phyloP scores from a whole-genome alignment of 2,797 vertebrate species.

The Synaphobranchus kaupii region DNA sequence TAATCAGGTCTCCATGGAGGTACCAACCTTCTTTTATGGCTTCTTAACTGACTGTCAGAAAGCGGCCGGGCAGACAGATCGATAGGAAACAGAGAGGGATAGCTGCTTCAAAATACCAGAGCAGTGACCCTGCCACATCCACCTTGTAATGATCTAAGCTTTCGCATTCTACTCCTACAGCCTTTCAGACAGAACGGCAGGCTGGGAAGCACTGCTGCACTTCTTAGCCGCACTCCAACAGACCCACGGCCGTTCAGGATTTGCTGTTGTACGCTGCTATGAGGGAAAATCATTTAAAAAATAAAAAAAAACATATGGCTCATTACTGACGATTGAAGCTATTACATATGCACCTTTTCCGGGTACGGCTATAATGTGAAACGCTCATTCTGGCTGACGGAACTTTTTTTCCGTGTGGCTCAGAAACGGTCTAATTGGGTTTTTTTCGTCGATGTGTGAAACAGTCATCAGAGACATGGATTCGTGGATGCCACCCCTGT shows the following conservation, averaged over 20 bases:
- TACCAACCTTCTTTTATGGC: slow-evolving; percentile 35
- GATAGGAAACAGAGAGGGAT: slow-evolving; percentile 23
- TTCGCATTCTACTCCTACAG: neutral
- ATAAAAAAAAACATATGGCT: neutral
- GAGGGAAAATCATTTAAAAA: neutral
- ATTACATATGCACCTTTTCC: neutral
- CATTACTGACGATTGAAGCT: neutral
- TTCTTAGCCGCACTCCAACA: neutral
- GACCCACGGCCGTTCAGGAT: too few relatives aligned
- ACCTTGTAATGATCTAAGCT: slow-evolving; percentile 23
- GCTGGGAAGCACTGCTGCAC: neutral
- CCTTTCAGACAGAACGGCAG: neutral
- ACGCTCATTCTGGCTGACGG: neutral
- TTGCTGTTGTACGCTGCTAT: neutral
- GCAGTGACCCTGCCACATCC: slow-evolving; percentile 28
- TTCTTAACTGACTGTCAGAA: slow-evolving; percentile 34
- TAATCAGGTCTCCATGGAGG: slow-evolving; percentile 26
- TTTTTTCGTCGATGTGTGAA: too few relatives aligned
- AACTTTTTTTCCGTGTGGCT: neutral
- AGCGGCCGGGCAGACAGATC: slow-evolving; percentile 28
- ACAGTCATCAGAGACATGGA: too few relatives aligned
- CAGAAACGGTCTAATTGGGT: too few relatives aligned
- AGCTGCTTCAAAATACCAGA: slow-evolving; percentile 23
- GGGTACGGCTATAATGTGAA: neutral
- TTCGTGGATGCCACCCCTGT: too few relatives aligned